Evolutionary conservation across 2,888 invertebrate species (phyloP), one percentile per base, ranked within the genome.

Genomic region (Diplolepis rosae): DNA sequence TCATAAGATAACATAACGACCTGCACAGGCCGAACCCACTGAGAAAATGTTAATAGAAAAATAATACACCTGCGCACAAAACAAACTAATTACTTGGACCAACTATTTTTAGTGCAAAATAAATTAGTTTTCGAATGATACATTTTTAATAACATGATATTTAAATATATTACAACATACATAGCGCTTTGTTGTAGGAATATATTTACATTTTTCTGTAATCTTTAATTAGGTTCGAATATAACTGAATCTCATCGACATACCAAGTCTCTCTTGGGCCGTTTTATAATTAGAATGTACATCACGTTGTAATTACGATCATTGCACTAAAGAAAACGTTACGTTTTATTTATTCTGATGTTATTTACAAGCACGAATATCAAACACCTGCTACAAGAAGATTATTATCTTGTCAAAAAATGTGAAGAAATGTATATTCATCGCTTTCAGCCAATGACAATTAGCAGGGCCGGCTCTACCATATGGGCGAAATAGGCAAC

Each of bases 1-100:
- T 61, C 61, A 61, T 61, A 39, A 39, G 39, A 39, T 61, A n/a
- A n/a, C 39, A 22, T 15, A n/a, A 22, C 24, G 61, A 39, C 61
- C 61, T 61, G 35, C 61, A 27, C 35, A 13, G 7, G 22, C 39
- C n/a, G 35, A 24, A 22, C 61, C 35, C 24, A 61, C 6, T 5
- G 35, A 39, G 61, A 39, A 61, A 61, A 27, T 39, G 11, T 18
- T 35, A 13, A 32, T 24, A 35, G 22, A 61, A 6, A 24, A 22
- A 61, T 35, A 22, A 1, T 27, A 39, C n/a, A 30, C n/a, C n/a
- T n/a, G n/a, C n/a, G n/a, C n/a, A n/a, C n/a, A n/a, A n/a, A n/a
- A n/a, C n/a, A n/a, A n/a, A n/a, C n/a, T n/a, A n/a, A n/a, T n/a
- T n/a, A n/a, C n/a, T n/a, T 27, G 4, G 27, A 27, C n/a, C 24